Evolutionary conservation across 2,888 invertebrate species (phyloP).

Genomic region (Ecdyonurus torrentis): DNA sequence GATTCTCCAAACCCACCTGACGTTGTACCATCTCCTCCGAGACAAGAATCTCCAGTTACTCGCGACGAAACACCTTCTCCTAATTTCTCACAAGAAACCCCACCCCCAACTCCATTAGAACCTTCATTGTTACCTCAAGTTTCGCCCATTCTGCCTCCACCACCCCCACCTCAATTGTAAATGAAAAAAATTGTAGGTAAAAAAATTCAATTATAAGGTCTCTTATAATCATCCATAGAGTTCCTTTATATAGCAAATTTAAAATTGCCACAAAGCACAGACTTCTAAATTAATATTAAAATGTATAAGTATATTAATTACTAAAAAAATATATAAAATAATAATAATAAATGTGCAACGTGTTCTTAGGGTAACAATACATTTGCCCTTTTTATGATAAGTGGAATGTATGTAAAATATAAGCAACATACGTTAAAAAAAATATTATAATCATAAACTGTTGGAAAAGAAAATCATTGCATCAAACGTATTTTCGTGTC

Average conservation of each 20-base stretch:
- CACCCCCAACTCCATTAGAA: not conserved
- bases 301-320: too few species aligned
- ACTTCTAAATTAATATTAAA: not conserved
- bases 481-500: not conserved
- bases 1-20: not conserved
- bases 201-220: not conserved
- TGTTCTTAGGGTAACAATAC: not conserved
- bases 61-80: conserved; percentile 1
- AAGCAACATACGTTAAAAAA: not conserved
- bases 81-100: not conserved
- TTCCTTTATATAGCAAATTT: not conserved
- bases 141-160: not conserved
- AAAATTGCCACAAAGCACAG: not conserved
- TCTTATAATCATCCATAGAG: not conserved
- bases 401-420: not conserved
- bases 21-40: not conserved
- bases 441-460: too few species aligned
- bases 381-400: not conserved
- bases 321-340: not conserved
- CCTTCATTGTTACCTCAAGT: not conserved
- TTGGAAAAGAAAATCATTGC: too few species aligned
- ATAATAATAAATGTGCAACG: not conserved
- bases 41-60: not conserved
- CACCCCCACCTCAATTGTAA: not conserved
- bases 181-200: too few species aligned